A percentile compares a stretch with the other conserved stretches of the same genome.
Conservation (phyloP, 2,797 vertebrate species). For the Diceros bicornis region DNA sequence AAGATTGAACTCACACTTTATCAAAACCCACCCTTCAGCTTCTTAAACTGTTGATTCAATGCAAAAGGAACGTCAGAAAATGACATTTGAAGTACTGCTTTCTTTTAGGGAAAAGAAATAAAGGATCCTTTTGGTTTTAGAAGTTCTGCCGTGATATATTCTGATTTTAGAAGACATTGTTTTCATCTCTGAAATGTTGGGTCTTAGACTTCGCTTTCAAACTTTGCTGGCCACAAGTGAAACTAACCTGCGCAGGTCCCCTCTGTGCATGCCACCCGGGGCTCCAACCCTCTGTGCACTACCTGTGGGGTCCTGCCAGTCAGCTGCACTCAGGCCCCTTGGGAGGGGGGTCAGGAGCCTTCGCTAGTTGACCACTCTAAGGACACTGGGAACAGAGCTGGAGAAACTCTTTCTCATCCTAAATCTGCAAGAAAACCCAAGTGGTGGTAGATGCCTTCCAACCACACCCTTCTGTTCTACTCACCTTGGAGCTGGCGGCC, state of each 20-base stretch:
- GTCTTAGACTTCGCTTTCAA: too few species aligned
- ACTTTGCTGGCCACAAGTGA: not conserved
- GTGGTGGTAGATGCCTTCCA: fast-evolving
- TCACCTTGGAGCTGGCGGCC: conserved; percentile 97
- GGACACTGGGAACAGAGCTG: too few species aligned
- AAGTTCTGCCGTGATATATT: fast-evolving
- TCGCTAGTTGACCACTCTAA: fast-evolving
- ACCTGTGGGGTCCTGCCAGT: not conserved
- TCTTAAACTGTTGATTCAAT: too few species aligned
- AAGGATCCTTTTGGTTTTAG: not conserved
- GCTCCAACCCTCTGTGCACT: not conserved
- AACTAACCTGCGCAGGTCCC: fast-evolving
- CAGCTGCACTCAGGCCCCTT: not conserved
- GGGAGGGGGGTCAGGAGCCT: not conserved
- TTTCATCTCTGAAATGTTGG: not conserved
- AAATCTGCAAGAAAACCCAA: fast-evolving
- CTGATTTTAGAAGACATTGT: not conserved
- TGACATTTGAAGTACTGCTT: fast-evolving
- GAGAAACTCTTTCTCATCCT: fast-evolving
- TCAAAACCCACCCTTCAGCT: not conserved
- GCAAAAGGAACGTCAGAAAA: too few species aligned
- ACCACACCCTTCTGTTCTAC: conserved; percentile 70
- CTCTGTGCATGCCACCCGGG: not conserved
- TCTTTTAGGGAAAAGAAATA: not conserved
- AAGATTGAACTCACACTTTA: not conserved